Evolutionary conservation across 2,113 vertebrate species (phyloP), one percentile per base, ranked within the genome.

Genomic region (Siphamia tubifer): DNA sequence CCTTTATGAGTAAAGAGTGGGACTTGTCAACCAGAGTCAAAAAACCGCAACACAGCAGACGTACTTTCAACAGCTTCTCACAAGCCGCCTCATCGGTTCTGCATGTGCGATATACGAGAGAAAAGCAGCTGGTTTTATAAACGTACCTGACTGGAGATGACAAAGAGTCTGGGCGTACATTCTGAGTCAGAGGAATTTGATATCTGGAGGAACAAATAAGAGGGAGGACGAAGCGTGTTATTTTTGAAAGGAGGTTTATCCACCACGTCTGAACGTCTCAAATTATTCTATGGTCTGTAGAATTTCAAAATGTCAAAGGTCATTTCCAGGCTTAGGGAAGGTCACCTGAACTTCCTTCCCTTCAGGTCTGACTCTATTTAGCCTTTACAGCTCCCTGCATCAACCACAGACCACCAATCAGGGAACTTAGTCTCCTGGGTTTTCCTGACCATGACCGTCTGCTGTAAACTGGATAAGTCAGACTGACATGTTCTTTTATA

Each of bases 101-200:
- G 40, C 24, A 3, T 32, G 45, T 38, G 49, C 35, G 38, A 52
- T 1, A 0, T 1, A 24, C 31, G 31, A 11, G 32, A 70, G 20
- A 36, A 25, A 55, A 55, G 25, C 12, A 6, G 19, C 15, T 4
- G 10, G 2, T 28, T 65, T 61, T 12, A 39, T 20, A 39, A 35
- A 79, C 89, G 19, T 70, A 98, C 98, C 95, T 97, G 93, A 86
- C 91, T 94, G 86, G 96, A 96, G 86, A 98, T 88, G 89, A 94
- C 82, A 87, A 98, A 96, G 69, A 98, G 92, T 77, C 92, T 94
- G 84, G 95, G 91, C 63, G 93, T 94, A 84, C 97, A 98, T 27
- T 96, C 94, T 25, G 94, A 92, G 56, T 92, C 89, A 54, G 94
- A 92, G 78, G 88, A 91, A 92, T 95, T 96, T 74, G 94, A 94